Evolutionary conservation across 35 echinoderm and acorn worm genomes (phyloP).

Genomic region (Apostichopus californicus): DNA sequence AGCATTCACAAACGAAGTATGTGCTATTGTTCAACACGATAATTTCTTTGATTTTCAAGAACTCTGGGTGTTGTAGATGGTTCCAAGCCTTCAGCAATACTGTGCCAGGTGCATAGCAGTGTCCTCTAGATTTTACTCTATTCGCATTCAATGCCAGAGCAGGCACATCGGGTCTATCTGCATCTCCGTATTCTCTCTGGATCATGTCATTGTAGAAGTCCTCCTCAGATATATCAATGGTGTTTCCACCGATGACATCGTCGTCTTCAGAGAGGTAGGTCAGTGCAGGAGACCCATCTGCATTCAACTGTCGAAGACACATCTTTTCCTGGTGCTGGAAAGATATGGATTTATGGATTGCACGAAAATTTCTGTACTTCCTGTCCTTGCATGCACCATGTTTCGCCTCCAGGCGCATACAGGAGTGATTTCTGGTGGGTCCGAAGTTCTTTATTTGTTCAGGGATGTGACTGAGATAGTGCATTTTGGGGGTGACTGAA

Average conservation of each 20-base stretch:
- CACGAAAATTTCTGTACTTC: conserved; percentile 1
- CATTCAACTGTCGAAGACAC: conserved; percentile 17
- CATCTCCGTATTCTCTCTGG: conserved; percentile 28
- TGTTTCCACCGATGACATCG: background rate
- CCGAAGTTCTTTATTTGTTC: conserved; percentile 18
- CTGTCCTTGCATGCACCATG: conserved; percentile 19
- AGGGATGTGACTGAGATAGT: conserved; percentile 36
- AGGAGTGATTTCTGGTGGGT: background rate
- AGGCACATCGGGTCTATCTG: conserved; percentile 5
- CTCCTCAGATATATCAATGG: background rate
- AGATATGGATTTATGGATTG: conserved; percentile 6
- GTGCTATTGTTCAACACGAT: background rate
- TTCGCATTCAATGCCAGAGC: background rate
- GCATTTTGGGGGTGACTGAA: conserved; percentile 2
- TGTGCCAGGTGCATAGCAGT: conserved; percentile 10
- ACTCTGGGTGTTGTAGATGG: background rate
- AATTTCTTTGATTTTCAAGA: conserved; percentile 22
- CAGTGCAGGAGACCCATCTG: conserved; percentile 12
- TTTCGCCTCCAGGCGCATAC: background rate
- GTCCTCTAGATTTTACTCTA: background rate
- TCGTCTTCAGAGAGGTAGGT: conserved; percentile 32
- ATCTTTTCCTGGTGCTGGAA: conserved; percentile 20
- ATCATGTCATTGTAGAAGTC: conserved; percentile 12
- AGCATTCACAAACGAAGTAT: conserved; percentile 6
- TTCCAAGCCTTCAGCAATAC: background rate